Percentiles rank a stretch among this genome's conserved stretches.
These are phyloP conservation scores for Rhineura floridana DNA, from an alignment of 2,113 vertebrate genomes.

Conservation along the genomic window DNA sequence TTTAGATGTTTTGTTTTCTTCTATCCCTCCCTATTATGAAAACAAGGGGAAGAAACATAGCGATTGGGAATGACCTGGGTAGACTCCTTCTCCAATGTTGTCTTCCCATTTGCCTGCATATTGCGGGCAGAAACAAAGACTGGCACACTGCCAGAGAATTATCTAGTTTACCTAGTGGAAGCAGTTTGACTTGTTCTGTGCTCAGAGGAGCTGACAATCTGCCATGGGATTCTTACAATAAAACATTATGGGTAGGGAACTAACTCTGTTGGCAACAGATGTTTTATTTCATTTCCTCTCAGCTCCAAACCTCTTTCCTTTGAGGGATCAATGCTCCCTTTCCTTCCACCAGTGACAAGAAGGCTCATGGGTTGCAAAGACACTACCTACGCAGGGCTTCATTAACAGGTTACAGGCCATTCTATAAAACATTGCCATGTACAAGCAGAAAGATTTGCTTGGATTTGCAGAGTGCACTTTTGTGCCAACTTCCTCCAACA, in stretches of 20 bases:
- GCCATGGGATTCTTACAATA: neutral
- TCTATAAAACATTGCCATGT: neutral
- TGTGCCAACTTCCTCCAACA: slow-evolving; percentile 61
- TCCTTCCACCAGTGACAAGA: neutral
- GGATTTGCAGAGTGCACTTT: neutral
- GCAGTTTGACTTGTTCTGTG: rapidly evolving
- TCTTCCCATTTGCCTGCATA: neutral
- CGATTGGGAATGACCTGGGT: neutral
- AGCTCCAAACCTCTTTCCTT: rapidly evolving
- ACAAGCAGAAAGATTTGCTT: slow-evolving; percentile 14
- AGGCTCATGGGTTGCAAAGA: neutral
- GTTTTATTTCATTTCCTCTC: neutral
- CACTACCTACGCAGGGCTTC: neutral
- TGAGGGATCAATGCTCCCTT: slow-evolving; percentile 1
- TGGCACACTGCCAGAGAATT: neutral
- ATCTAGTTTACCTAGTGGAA: neutral
- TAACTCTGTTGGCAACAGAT: neutral
- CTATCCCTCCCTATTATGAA: neutral
- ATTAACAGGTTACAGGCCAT: slow-evolving; percentile 6
- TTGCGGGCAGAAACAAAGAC: neutral
- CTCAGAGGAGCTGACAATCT: neutral
- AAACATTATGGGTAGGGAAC: neutral
- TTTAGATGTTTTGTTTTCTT: neutral
- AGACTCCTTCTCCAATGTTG: no score
- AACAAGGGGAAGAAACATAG: neutral